Evolutionary conservation across 2,113 vertebrate genomes (phyloP), one percentile per base, ranked within the genome.

Genomic region (Bambusicola thoracicus): DNA sequence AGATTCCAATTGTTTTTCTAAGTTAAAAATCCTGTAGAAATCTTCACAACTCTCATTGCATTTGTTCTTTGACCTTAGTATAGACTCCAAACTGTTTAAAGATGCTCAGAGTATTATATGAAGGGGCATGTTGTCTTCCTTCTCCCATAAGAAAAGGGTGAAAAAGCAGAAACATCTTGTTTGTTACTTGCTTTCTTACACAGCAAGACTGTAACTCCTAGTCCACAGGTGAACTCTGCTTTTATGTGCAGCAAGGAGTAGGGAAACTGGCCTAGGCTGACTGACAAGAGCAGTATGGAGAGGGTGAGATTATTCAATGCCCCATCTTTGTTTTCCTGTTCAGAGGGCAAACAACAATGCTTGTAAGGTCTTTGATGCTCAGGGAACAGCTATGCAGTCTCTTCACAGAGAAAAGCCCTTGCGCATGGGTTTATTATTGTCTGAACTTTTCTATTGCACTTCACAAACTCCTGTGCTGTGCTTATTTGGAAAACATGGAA

Each of bases 401-500:
- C 40, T 8, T 3, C 53, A 13, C 4, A 36, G 14, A 59, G n/a
- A 13, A 62, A 49, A 78, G 55, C 5, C 3, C 18, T 62, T 43
- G 49, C 51, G 29, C 27, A 15, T 53, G 27, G 51, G 27, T 30
- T 53, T 73, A 12, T 77, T 73, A 27, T 24, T 85, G 87, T 89
- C 80, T 59, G 38, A 70, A 70, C 8, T 2, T 85, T 91, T 69
- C 62, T 76, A 30, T 38, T 82, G 32, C 12, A 19, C 40, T 88
- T 86, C 43, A 67, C 63, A 41, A 68, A 82, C 59, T 85, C 85
- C 63, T 69, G 75, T 32, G 1, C 2, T 2, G 8, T 81, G 77
- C 88, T 94, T 95, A 74, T 93, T 94, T 96, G 93, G 81, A 32
- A 87, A 93, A 93, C 74, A 86, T 20, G 3, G 16, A 32, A 43